phyloP scores from a whole-genome alignment of 1,140 invertebrate genomes.

The Rhopalosiphum padi region DNA sequence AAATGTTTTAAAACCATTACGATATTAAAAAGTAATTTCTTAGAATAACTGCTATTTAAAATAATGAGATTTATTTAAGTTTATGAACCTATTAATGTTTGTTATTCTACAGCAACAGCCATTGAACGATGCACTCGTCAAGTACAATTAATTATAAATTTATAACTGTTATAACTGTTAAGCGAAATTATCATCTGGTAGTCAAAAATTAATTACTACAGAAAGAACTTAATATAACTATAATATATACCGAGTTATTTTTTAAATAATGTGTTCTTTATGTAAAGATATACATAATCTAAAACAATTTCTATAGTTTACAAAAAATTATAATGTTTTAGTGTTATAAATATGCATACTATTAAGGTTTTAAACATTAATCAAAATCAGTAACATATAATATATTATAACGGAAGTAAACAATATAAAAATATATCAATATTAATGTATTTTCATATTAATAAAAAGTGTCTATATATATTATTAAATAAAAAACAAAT shows the following conservation, averaged over 20 bases:
- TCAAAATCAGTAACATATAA: neutral
- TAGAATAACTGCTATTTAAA: neutral
- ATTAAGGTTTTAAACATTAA: neutral
- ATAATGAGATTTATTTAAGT: neutral
- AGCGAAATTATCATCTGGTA: neutral
- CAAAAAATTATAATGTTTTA: too few species aligned
- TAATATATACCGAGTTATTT: neutral
- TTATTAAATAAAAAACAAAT: neutral
- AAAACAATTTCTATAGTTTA: neutral
- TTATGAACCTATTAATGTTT: neutral
- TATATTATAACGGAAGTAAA: neutral
- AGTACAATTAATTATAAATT: neutral
- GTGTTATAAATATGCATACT: neutral
- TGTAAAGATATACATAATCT: neutral
- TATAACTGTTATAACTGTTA: neutral
- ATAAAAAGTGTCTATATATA: neutral
- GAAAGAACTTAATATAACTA: neutral
- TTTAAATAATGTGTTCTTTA: neutral
- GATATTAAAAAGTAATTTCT: constrained; percentile 33
- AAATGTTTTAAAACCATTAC: neutral
- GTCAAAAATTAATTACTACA: neutral
- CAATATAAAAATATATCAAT: neutral
- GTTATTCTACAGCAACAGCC: neutral
- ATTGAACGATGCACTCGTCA: neutral
- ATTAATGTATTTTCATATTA: neutral